A percentile compares a stretch with the other conserved stretches of the same genome.
These are phyloP conservation scores for Nothoprocta perdicaria DNA, from an alignment of 2,113 vertebrate species.

Conservation along the genomic window DNA sequence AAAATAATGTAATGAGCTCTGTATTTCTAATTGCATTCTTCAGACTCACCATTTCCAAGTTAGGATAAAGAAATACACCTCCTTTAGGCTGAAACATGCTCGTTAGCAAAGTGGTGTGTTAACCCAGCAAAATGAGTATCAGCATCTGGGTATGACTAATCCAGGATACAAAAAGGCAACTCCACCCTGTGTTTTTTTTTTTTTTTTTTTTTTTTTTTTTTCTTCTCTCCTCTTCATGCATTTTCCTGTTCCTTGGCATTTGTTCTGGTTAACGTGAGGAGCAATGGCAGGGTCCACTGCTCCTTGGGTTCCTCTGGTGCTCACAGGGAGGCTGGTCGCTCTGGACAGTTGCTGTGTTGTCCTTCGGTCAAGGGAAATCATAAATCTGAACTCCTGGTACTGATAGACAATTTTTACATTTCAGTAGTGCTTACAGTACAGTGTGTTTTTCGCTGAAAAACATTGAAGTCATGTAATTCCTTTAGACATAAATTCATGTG, in stretches of 20 bases:
- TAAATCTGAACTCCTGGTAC: background rate
- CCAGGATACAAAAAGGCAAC: background rate
- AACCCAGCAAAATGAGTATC: background rate
- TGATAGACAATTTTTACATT: background rate
- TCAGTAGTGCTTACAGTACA: background rate
- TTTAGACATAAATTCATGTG: background rate
- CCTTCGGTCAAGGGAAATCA: background rate
- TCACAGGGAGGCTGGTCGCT: background rate
- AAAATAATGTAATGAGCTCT: background rate
- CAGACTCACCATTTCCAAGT: background rate
- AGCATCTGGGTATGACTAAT: background rate
- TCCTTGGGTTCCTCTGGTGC: background rate
- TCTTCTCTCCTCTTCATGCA: background rate
- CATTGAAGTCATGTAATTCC: background rate
- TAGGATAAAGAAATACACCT: background rate
- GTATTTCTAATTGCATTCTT: background rate
- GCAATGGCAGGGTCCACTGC: background rate
- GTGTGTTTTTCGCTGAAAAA: background rate
- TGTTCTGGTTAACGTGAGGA: background rate
- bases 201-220: background rate
- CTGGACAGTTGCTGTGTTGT: background rate
- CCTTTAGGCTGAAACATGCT: background rate
- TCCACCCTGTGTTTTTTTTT: constrained; percentile 8
- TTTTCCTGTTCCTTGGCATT: constrained; percentile 22
- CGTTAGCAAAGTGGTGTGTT: background rate